A percentile compares a stretch with the other conserved stretches of the same genome.
These are phyloP conservation scores for Belonocnema kinseyi DNA, from an alignment of 1,140 invertebrate species.

Conservation along the genomic window DNA sequence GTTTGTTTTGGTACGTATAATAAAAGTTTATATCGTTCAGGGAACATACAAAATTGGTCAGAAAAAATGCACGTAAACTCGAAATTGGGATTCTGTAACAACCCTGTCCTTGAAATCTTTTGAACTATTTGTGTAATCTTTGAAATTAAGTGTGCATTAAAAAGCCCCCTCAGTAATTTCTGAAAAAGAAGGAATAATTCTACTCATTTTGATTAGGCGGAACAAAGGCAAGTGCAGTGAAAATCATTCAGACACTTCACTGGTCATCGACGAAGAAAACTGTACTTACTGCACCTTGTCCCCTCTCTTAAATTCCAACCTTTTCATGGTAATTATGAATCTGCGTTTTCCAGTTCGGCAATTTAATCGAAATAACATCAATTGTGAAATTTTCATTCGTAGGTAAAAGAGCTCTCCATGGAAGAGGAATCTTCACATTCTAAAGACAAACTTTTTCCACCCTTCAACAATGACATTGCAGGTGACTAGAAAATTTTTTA, in stretches of 20 bases:
- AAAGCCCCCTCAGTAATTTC: not conserved
- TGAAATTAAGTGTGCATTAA: too few species aligned
- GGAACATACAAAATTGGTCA: too few species aligned
- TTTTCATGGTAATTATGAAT: slow-evolving; percentile 11
- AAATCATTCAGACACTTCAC: not conserved
- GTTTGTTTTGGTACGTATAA: too few species aligned
- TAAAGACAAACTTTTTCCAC: not conserved
- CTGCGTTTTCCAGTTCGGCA: not conserved
- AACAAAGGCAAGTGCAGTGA: slow-evolving; percentile 8
- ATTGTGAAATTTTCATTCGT: not conserved
- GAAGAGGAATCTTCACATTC: slow-evolving; percentile 7
- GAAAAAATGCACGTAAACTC: too few species aligned
- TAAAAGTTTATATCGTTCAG: too few species aligned
- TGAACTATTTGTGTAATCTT: too few species aligned
- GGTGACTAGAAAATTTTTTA: not conserved
- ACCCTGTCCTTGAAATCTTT: too few species aligned
- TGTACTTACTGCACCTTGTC: slow-evolving; percentile 24
- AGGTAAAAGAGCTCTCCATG: not conserved
- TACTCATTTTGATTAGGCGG: not conserved
- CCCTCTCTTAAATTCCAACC: slow-evolving; percentile 13
- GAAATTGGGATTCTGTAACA: too few species aligned
- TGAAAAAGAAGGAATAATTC: not conserved
- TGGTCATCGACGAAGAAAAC: slow-evolving; percentile 7
- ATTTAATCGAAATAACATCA: not conserved
- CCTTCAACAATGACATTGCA: slow-evolving; percentile 17